A percentile compares a stretch with the other conserved stretches of the same genome.
Conservation (phyloP, 1,140 invertebrate species). For the Lepidurus arcticus region DNA sequence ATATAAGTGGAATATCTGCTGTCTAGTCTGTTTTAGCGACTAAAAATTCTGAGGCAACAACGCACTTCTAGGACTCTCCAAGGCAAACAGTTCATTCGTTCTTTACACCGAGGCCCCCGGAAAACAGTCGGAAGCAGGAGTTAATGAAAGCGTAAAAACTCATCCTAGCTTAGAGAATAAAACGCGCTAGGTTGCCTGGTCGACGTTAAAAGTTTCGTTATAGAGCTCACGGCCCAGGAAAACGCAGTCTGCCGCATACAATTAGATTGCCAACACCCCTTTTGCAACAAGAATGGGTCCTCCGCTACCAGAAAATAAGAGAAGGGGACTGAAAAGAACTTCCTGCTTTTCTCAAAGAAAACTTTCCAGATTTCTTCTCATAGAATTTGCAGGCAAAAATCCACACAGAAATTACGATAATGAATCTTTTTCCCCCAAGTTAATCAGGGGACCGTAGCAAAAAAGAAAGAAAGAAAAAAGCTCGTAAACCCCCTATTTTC, state of each 20-base stretch:
- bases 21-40: too few species aligned
- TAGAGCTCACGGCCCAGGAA: not conserved
- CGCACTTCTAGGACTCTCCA: not conserved
- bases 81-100: not conserved
- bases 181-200: not conserved
- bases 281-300: not conserved
- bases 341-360: conserved; percentile 5
- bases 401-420: not conserved
- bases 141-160: conserved; percentile 14
- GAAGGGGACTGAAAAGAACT: not conserved
- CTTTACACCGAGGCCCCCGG: not conserved
- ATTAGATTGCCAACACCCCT: not conserved
- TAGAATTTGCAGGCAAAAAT: not conserved
- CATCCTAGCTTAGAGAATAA: not conserved
- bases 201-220: not conserved
- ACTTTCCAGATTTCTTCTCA: not conserved
- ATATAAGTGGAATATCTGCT: not conserved
- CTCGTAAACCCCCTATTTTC: not conserved
- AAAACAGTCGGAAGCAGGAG: not conserved
- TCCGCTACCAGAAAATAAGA: not conserved
- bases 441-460: not conserved
- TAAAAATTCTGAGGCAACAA: not conserved
- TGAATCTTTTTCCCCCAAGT: not conserved
- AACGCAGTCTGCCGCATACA: not conserved
- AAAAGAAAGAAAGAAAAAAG: not conserved